Conservation (phyloP, 2,888 invertebrate species). For the Metalampra italica region DNA sequence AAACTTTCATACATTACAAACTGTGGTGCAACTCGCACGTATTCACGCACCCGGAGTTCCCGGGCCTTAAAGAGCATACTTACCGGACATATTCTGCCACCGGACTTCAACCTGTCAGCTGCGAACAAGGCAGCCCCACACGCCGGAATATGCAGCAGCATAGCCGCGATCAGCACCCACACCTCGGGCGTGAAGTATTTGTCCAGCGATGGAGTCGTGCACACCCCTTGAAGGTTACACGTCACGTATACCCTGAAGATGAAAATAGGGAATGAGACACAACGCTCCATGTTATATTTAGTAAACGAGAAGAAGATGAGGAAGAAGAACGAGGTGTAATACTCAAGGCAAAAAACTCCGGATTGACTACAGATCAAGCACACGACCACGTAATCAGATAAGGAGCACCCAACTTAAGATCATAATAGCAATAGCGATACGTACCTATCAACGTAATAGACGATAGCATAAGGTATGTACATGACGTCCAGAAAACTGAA, state of each 20-base stretch:
- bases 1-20: no score
- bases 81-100: slow-evolving; percentile 61
- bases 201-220: slow-evolving; percentile 80
- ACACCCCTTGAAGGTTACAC: slow-evolving; percentile 83
- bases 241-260: slow-evolving; percentile 81
- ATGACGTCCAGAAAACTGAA: slow-evolving; percentile 87
- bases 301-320: no score
- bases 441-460: slow-evolving; percentile 87
- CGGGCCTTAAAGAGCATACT: no score
- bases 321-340: no score
- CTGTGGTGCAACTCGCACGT: no score
- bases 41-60: no score
- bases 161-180: slow-evolving; percentile 81
- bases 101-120: slow-evolving; percentile 83
- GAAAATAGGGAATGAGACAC: no score
- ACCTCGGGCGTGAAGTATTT: slow-evolving; percentile 86
- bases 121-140: slow-evolving; percentile 81
- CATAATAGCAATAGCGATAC: slow-evolving; percentile 9
- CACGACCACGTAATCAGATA: no score
- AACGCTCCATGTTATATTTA: no score
- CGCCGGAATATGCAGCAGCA: slow-evolving; percentile 83
- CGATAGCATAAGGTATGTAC: slow-evolving; percentile 89
- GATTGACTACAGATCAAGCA: no score
- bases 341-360: no score
- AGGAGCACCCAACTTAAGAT: no score